Evolutionary conservation across 2,888 invertebrate genomes (phyloP), one percentile per base, ranked within the genome.

Genomic region (Clepsis dumicolana): DNA sequence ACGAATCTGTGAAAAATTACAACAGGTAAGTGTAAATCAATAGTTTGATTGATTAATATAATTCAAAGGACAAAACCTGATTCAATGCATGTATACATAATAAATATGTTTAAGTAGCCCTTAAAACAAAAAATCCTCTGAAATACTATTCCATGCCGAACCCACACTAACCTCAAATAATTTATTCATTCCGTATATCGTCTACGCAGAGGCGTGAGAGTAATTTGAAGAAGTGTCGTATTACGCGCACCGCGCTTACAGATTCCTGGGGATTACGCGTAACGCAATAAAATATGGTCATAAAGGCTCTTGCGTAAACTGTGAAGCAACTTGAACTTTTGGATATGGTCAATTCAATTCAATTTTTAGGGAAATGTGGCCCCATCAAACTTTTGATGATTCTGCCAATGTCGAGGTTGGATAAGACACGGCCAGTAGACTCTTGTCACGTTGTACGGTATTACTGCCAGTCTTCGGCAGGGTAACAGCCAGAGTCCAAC

Each of bases 291-390:
- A 81, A 79, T 78, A 80, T 72, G 75, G 72, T 44, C 64, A 64
- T 64, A 59, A 63, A 29, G 60, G 12, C 38, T 32, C 60, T 89
- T 86, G 82, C 86, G 86, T 79, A 83, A 84, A 74, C 75, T 73
- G 64, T 80, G 83, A 82, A 76, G 85, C 82, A 87, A 88, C 79
- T 75, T 86, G 85, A 86, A 85, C 88, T 88, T 85, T 82, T 79
- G 74, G 80, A 75, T 54, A 80, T 81, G 89, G 90, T 89, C 90
- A 91, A 90, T 91, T n/a, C n/a, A n/a, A n/a, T n/a, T n/a, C n/a
- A n/a, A n/a, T n/a, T n/a, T n/a, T n/a, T n/a, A n/a, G n/a, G n/a
- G n/a, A n/a, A n/a, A n/a, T n/a, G n/a, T n/a, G n/a, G n/a, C n/a
- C n/a, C n/a, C n/a, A n/a, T n/a, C n/a, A n/a, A n/a, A n/a, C n/a